Percentiles rank a stretch among this genome's conserved stretches.
Evolutionary conservation across 1,140 invertebrate species (phyloP).

Genomic region (Aphaenogaster ashmeadi): DNA sequence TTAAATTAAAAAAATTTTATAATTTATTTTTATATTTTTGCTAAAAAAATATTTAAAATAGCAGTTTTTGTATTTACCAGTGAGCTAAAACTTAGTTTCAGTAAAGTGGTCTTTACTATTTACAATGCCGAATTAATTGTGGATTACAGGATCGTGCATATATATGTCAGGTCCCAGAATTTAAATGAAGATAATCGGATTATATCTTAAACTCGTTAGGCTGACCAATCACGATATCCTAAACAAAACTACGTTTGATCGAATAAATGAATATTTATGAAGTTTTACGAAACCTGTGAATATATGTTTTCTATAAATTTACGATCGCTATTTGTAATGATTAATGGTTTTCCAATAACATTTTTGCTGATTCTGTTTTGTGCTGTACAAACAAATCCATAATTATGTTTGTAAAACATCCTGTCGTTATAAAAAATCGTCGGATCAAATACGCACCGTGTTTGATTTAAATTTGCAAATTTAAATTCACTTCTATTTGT

Average conservation of each 20-base stretch:
- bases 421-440: neutral
- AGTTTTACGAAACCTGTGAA: neutral
- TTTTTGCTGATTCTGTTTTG: neutral
- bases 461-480: conserved; percentile 7
- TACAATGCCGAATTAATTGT: neutral
- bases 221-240: neutral
- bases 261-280: conserved; percentile 4
- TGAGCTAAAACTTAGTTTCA: neutral
- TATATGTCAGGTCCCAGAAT: neutral
- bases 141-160: neutral
- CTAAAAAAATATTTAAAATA: neutral
- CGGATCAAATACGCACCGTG: neutral
- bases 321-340: conserved; percentile 9
- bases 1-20: neutral
- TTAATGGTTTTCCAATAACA: conserved; percentile 6
- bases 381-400: neutral
- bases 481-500: neutral
- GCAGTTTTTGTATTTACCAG: neutral
- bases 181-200: conserved; percentile 4
- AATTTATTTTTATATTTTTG: neutral
- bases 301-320: conserved; percentile 4
- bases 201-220: conserved; percentile 12
- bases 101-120: neutral
- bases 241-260: neutral
- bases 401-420: neutral